These are phyloP conservation scores for Urophycis tenuis DNA, from an alignment of 2,797 vertebrate species.

Conservation along the genomic window DNA sequence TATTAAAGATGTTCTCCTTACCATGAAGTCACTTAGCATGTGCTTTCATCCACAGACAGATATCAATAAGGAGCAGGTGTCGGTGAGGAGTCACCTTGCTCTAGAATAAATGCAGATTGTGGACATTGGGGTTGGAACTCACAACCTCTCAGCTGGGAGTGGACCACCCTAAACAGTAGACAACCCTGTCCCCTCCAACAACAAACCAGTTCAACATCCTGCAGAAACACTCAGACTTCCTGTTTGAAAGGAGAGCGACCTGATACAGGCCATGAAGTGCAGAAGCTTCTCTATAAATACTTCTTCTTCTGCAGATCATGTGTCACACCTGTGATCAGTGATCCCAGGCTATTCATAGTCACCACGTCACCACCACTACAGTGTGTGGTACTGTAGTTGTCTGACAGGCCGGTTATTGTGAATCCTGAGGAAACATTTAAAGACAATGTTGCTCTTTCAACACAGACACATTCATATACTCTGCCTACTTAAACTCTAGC, in stretches of 20 bases:
- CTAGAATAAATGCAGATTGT: too few species aligned
- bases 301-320: background rate
- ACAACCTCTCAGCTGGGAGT: too few species aligned
- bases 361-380: background rate
- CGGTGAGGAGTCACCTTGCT: too few species aligned
- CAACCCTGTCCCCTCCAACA: background rate
- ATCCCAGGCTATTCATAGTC: background rate
- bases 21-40: background rate
- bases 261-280: background rate
- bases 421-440: background rate
- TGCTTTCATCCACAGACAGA: background rate
- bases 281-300: background rate
- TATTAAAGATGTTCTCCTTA: background rate
- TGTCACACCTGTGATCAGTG: background rate
- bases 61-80: too few species aligned
- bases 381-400: background rate
- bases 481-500: background rate
- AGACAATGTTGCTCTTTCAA: background rate
- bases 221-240: background rate
- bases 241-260: background rate
- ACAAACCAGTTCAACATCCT: background rate
- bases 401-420: background rate
- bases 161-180: background rate
- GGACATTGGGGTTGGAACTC: background rate
- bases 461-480: background rate